phyloP scores from a whole-genome alignment of 2,113 vertebrate genomes.

The Sisor rabdophorus region DNA sequence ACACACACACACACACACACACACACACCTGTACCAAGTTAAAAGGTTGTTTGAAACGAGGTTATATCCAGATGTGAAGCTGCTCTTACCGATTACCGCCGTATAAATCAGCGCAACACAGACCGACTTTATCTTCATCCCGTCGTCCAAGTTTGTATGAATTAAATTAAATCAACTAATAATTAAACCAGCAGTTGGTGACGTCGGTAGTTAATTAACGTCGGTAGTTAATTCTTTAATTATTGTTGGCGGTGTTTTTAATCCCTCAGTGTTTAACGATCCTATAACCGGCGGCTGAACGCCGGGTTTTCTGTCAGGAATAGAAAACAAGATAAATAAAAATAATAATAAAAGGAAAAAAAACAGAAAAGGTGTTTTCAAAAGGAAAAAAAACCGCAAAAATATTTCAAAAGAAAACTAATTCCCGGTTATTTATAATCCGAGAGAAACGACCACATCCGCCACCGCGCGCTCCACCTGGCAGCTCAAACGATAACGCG shows the following conservation, averaged over 20 bases:
- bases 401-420: no score
- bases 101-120: neutral
- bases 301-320: neutral
- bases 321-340: no score
- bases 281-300: neutral
- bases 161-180: neutral
- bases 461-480: neutral
- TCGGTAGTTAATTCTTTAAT: neutral
- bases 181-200: no score
- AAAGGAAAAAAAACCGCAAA: neutral
- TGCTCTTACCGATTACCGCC: constrained; percentile 17
- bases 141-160: neutral
- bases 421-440: neutral
- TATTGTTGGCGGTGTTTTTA: neutral
- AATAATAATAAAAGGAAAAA: no score
- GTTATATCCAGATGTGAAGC: neutral
- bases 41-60: neutral
- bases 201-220: no score
- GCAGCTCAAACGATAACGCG: constrained; percentile 7
- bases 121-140: constrained; percentile 2
- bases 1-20: constrained; percentile 11
- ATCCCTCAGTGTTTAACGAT: no score
- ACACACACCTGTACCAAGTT: neutral
- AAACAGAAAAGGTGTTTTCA: neutral
- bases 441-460: neutral